Evolutionary conservation across 2,888 invertebrate genomes (phyloP), one percentile per base, ranked within the genome.

Genomic region (Eulithis testata): DNA sequence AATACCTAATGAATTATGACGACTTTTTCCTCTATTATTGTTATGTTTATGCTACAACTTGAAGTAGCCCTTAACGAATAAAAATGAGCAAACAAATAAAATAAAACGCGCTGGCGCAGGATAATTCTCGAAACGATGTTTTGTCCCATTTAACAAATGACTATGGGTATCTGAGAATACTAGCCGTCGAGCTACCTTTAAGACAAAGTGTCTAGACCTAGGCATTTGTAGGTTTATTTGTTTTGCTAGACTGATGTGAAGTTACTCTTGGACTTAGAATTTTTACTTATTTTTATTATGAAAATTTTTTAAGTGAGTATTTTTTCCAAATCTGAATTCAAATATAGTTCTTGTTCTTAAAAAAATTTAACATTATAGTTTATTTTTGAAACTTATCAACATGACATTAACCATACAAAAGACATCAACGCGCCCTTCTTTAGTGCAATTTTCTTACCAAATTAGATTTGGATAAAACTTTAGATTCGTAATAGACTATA

Each of bases 71-170:
- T 63, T 55, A 63, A 27, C 71, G 75, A 74, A 76, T 75, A 78
- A 80, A 83, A 79, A 76, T 73, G 70, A 77, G 71, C 73, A 76
- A 73, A 76, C 74, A 80, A 82, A 80, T 80, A 80, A 82, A 82
- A 79, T 75, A 83, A 79, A 74, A 80, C 76, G 70, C 61, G 63
- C 65, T 36, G 63, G 65, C 74, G 71, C 75, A 76, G 77, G 76
- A 79, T 77, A 76, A 76, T 85, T 84, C 84, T 81, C 69, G 75
- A 84, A 84, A 84, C 70, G 70, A 70, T 76, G 78, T 76, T 80
- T 80, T 76, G 77, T 81, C 69, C 71, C 56, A 57, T 65, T 40
- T 76, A 74, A 80, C 73, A 80, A 81, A 81, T 79, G 74, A 75
- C 68, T 68, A 60, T 40, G 68, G 21, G 60, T 50, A 36, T 58